Conservation (phyloP, 1,140 invertebrate species). For the Holcopasites calliopsidis region DNA sequence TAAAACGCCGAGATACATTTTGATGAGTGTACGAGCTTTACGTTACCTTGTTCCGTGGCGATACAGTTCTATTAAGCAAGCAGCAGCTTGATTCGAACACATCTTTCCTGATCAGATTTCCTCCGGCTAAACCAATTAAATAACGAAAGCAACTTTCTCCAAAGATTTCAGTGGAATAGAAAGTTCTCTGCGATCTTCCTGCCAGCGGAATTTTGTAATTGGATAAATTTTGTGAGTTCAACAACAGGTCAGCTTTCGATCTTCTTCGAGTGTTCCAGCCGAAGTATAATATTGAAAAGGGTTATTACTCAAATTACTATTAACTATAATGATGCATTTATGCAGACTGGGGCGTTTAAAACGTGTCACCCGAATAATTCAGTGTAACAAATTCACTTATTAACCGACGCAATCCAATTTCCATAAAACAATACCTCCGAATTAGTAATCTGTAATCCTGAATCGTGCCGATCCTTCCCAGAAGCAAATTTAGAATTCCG, state of each 20-base stretch:
- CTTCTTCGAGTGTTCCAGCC: background rate
- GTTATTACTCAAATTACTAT: too few species aligned
- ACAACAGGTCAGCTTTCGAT: background rate
- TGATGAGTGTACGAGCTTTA: background rate
- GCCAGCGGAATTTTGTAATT: background rate
- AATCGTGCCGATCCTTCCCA: too few species aligned
- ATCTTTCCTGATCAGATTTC: background rate
- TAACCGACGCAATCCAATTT: too few species aligned
- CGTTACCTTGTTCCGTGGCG: background rate
- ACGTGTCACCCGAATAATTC: too few species aligned
- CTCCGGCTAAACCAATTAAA: background rate
- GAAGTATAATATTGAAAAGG: too few species aligned
- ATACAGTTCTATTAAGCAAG: constrained; percentile 7
- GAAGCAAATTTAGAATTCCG: too few species aligned
- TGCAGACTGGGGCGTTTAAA: too few species aligned
- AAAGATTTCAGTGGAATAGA: constrained; percentile 1
- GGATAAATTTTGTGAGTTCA: background rate
- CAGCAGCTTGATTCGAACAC: background rate
- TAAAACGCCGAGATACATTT: background rate
- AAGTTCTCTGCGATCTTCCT: background rate
- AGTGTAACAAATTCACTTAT: too few species aligned
- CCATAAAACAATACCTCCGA: too few species aligned
- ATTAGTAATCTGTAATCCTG: too few species aligned
- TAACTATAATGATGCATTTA: too few species aligned
- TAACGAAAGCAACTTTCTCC: constrained; percentile 12